Conservation (phyloP, 2,797 vertebrate species). For the Chrysocyon brachyurus region DNA sequence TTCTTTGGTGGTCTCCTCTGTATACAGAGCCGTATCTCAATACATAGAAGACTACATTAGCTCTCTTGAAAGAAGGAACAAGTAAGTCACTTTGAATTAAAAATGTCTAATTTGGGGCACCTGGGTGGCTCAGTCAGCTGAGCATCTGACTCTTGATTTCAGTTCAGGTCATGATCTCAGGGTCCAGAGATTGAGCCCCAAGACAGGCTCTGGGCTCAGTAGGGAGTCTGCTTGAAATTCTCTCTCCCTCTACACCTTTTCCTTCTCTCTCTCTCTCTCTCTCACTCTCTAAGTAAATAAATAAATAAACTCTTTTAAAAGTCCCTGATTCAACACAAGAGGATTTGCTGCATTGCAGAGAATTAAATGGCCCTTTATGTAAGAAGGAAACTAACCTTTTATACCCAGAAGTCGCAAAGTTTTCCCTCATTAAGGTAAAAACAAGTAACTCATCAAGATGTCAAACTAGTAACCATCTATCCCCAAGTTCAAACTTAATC, state of each 20-base stretch:
- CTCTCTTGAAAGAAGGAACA: not conserved
- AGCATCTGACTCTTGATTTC: not conserved
- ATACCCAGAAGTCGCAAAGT: not conserved
- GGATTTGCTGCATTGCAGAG: not conserved
- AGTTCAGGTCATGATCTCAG: not conserved
- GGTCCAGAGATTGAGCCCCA: fast-evolving
- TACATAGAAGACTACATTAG: not conserved
- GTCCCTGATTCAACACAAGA: not conserved
- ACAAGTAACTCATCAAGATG: not conserved
- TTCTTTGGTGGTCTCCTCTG: not conserved
- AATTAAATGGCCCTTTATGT: not conserved
- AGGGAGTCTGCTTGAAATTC: not conserved
- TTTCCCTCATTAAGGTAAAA: not conserved
- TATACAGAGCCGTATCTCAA: not conserved
- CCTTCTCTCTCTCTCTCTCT: not conserved
- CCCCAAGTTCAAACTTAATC: not conserved
- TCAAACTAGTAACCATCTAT: not conserved
- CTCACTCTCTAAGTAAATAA: not conserved
- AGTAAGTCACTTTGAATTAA: not conserved
- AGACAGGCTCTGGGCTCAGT: not conserved
- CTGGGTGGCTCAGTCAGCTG: not conserved
- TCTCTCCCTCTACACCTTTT: not conserved
- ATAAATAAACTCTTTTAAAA: not conserved
- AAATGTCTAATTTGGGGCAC: not conserved
- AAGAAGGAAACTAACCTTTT: not conserved